Conservation (phyloP, 2,113 vertebrate species). For the Hyperopisus bebe region DNA sequence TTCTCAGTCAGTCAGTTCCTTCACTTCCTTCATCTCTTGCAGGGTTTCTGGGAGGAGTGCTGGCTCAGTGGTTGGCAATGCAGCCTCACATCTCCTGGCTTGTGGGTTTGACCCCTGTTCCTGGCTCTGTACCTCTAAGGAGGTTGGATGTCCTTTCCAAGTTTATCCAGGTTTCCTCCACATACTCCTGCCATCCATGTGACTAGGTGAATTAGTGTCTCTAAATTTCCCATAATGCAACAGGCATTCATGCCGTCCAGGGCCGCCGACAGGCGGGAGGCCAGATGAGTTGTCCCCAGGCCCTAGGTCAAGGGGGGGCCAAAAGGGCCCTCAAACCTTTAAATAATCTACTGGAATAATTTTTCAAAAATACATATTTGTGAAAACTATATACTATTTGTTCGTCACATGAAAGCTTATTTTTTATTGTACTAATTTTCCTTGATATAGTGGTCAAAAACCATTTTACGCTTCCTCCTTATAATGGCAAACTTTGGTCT, state of each 20-base stretch:
- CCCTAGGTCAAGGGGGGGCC: background rate
- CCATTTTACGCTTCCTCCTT: background rate
- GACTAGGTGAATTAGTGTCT: background rate
- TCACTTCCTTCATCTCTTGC: background rate
- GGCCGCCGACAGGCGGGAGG: background rate
- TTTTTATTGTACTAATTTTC: background rate
- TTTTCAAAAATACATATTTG: background rate
- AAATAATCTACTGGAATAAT: background rate
- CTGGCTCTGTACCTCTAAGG: background rate
- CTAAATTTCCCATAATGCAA: background rate
- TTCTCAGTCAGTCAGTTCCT: background rate
- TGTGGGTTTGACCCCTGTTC: background rate
- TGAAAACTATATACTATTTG: background rate
- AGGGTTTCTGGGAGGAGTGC: background rate
- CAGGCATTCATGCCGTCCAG: background rate
- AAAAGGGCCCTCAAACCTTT: background rate
- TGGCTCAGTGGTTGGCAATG: background rate
- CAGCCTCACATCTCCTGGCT: background rate
- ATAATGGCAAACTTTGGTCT: background rate
- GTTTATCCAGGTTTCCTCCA: background rate
- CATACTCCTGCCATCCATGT: background rate
- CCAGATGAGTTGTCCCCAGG: background rate
- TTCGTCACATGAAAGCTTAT: background rate
- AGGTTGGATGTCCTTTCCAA: background rate
- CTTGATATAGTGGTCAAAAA: background rate